A percentile compares a stretch with the other conserved stretches of the same genome.
These are phyloP conservation scores for Psittacula echo DNA, from an alignment of 2,797 vertebrate species.

Conservation along the genomic window DNA sequence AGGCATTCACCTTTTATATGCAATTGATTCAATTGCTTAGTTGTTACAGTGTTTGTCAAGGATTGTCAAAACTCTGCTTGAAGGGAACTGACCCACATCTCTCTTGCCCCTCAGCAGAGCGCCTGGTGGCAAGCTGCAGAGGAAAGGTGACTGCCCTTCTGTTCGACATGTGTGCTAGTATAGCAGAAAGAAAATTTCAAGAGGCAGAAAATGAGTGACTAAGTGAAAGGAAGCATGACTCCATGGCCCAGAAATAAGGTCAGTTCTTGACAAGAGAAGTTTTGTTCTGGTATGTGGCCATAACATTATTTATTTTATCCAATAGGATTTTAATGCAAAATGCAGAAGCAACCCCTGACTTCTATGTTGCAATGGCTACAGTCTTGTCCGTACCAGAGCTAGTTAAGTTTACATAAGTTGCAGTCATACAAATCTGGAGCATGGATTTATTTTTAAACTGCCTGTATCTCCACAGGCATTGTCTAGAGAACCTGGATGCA, in stretches of 20 bases:
- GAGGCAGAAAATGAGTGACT: neutral
- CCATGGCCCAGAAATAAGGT: neutral
- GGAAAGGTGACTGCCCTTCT: neutral
- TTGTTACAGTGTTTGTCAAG: neutral
- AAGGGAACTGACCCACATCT: neutral
- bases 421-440: neutral
- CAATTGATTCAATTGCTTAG: neutral
- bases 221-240: neutral
- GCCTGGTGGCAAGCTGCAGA: neutral
- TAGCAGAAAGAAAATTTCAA: neutral
- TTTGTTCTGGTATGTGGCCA: neutral
- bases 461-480: neutral
- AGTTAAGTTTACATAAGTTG: neutral
- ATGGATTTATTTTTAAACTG: neutral
- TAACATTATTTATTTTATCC: neutral
- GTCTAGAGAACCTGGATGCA: neutral
- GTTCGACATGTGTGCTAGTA: neutral
- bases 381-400: neutral
- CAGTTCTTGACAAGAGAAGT: neutral
- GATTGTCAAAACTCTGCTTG: neutral
- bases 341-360: neutral
- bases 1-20: neutral
- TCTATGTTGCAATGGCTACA: neutral
- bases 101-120: neutral
- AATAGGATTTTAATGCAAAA: neutral